Conservation (phyloP, 64 coral and sea anemone species). For the Pocillopora verrucosa region DNA sequence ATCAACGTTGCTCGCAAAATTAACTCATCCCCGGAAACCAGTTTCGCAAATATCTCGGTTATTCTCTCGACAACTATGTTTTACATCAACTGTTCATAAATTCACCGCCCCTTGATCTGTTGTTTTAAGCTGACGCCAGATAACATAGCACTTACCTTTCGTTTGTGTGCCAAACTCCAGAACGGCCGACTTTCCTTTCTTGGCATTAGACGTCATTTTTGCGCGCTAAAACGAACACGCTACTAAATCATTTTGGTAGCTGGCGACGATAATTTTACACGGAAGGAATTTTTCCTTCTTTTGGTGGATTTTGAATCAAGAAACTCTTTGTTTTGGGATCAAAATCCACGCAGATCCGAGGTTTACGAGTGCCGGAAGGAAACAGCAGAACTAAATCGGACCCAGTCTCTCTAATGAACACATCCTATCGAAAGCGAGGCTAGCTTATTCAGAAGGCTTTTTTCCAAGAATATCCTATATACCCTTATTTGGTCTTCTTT, state of each 20-base stretch:
- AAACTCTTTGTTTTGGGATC: constrained; percentile 33
- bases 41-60: constrained; percentile 18
- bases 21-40: constrained; percentile 25
- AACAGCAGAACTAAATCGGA: neutral
- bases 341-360: constrained; percentile 7
- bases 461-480: neutral
- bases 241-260: constrained; percentile 12
- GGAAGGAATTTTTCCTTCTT: constrained; percentile 12
- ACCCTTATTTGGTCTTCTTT: too few relatives aligned
- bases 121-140: neutral
- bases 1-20: neutral
- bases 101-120: neutral
- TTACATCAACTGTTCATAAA: constrained; percentile 19
- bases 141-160: constrained; percentile 33
- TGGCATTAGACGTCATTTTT: constrained; percentile 25
- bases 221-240: neutral
- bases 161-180: constrained; percentile 65
- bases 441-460: neutral
- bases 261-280: neutral
- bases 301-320: constrained; percentile 1
- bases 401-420: neutral
- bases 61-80: neutral
- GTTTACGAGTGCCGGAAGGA: constrained; percentile 14
- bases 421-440: constrained; percentile 21
- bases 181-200: constrained; percentile 53